These are phyloP conservation scores for Chaetops frenatus DNA, from an alignment of 2,113 vertebrate species.

Conservation along the genomic window DNA sequence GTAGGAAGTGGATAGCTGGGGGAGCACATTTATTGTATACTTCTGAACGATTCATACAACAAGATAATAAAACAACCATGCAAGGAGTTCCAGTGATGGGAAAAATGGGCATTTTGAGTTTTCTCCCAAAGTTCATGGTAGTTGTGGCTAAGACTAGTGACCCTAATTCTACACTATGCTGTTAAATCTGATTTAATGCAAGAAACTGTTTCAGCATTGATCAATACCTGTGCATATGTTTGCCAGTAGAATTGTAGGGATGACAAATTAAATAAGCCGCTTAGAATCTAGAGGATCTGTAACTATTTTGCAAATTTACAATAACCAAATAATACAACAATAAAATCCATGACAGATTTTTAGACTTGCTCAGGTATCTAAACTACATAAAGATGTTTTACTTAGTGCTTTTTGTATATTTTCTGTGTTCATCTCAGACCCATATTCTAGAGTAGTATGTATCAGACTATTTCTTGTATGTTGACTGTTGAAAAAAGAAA, in stretches of 20 bases:
- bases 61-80: background rate
- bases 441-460: rapidly evolving
- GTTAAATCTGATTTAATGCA: background rate
- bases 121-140: background rate
- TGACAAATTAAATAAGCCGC: background rate
- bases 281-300: background rate
- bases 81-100: background rate
- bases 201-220: background rate
- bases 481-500: background rate
- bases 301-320: background rate
- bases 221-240: background rate
- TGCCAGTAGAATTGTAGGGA: background rate
- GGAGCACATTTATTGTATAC: background rate
- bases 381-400: background rate
- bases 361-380: background rate
- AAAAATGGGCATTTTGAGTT: background rate
- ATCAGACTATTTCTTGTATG: background rate
- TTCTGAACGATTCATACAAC: background rate
- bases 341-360: background rate
- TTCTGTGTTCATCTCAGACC: background rate
- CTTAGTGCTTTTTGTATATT: background rate
- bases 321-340: background rate
- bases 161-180: background rate
- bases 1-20: background rate
- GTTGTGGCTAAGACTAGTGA: background rate